These are phyloP conservation scores for Trisateles emortualis DNA, from an alignment of 2,888 invertebrate species.

Conservation along the genomic window DNA sequence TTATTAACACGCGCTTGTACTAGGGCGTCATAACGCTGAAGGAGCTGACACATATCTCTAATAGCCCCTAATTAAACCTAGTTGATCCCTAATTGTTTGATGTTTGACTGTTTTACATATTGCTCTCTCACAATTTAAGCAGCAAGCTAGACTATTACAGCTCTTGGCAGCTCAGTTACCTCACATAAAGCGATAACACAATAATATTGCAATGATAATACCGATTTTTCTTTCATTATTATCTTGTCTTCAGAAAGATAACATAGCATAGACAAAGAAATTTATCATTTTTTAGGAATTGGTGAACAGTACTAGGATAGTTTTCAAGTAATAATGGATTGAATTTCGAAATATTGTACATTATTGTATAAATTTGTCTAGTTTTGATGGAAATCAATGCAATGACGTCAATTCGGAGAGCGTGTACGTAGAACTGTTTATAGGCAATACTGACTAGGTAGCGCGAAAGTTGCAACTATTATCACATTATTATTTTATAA, in stretches of 20 bases:
- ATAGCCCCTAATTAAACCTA: conserved; percentile 77
- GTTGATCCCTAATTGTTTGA: conserved; percentile 60
- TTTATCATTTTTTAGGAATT: neutral
- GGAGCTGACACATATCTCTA: conserved; percentile 81
- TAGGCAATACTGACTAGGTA: conserved; percentile 29
- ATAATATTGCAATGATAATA: conserved; percentile 57
- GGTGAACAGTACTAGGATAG: neutral
- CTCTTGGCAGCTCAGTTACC: conserved; percentile 29
- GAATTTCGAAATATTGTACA: neutral
- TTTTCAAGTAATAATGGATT: neutral
- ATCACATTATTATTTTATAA: conserved; percentile 16
- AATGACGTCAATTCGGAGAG: conserved; percentile 77
- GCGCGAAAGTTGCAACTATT: conserved; percentile 26
- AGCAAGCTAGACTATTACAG: conserved; percentile 46
- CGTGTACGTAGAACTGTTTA: conserved; percentile 37
- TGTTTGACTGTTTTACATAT: conserved; percentile 39
- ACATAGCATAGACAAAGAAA: neutral
- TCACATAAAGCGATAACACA: conserved; percentile 38
- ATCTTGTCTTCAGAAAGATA: conserved; percentile 21
- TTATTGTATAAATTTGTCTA: conserved; percentile 52
- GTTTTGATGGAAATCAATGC: conserved; percentile 73
- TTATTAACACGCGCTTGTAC: conserved; percentile 53
- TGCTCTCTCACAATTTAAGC: conserved; percentile 49
- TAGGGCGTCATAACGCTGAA: conserved; percentile 65
- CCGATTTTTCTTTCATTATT: conserved; percentile 32